Evolutionary conservation across 53 echinoderm and acorn worm genomes (phyloP), one percentile per base, ranked within the genome.

Genomic region (Paracentrotus lividus): DNA sequence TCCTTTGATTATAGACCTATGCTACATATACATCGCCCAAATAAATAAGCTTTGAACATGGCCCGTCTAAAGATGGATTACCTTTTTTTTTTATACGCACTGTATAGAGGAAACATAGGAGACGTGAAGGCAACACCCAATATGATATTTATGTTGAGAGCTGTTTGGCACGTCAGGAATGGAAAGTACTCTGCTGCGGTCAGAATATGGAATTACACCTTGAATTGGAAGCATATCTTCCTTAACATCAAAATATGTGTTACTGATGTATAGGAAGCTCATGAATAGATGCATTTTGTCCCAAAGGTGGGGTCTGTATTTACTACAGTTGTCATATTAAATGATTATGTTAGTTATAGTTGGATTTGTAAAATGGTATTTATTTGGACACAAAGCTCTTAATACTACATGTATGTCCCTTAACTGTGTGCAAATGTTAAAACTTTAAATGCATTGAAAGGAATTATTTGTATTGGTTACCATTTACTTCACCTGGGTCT

Each of bases 101-200:
- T n/a, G 47, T 81, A 45, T 2, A 13, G 26, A 81, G 81, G 81
- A 81, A 81, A 47, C 27, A n/a, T 47, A n/a, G 49, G 44, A 81
- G 81, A 23, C 81, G 47, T 81, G 81, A 81, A 47, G 81, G n/a
- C 47, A 81, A 81, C 81, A 81, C 81, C 81, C 47, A 10, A 81
- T 49, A 81, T 81, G 49, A 47, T 47, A 81, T 81, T 21, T 45
- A 45, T 81, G 43, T 81, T 24, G 81, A 49, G 72, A 38, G 72
- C 5, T 21, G 36, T 40, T 72, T 20, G 72, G 40, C 6, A 21
- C 14, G 40, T 47, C n/a, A 81, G 81, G 27, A n/a, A 47, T 45
- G 47, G 81, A 44, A 47, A 81, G 47, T 45, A 12, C 7, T 47
- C 20, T 6, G 8, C 3, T 44, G 13, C 13, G 81, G 47, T 81